Evolutionary conservation across 2,888 invertebrate species (phyloP), one percentile per base, ranked within the genome.

Genomic region (Aethes cnicana): DNA sequence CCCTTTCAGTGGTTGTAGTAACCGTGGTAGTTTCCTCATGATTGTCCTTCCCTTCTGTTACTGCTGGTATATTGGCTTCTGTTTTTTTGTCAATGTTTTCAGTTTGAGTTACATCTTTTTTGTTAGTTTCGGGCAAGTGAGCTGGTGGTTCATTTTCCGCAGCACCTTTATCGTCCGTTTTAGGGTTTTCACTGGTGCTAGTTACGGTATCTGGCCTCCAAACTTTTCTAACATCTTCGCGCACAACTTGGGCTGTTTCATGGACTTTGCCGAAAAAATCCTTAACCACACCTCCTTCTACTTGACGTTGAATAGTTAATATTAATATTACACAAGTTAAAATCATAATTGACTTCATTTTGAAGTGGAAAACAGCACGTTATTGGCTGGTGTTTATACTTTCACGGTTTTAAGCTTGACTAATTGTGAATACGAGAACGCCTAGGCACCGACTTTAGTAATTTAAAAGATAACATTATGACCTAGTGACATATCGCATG

Each of bases 321-420:
- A 71, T 57, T 42, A 64, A n/a, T n/a, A n/a, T n/a, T n/a, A n/a
- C 49, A 61, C 63, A 75, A 50, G 68, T 54, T 41, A 77, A 44
- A 44, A 64, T 57, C 53, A 61, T 48, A 17, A 41, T 61, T 14
- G 66, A 35, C 55, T 74, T 80, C 78, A 81, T 83, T 18, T 61
- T 57, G 28, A 39, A 28, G 9, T 21, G 37, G n/a, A n/a, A n/a
- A n/a, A n/a, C n/a, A n/a, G n/a, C n/a, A n/a, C n/a, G n/a, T n/a
- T n/a, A n/a, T n/a, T n/a, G n/a, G n/a, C n/a, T n/a, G n/a, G n/a
- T n/a, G n/a, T n/a, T n/a, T n/a, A n/a, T n/a, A n/a, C n/a, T n/a
- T n/a, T n/a, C n/a, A n/a, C n/a, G n/a, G n/a, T n/a, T n/a, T n/a
- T n/a, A n/a, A n/a, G n/a, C n/a, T n/a, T n/a, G n/a, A n/a, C n/a